Evolutionary conservation across 2,797 vertebrate species (phyloP).

Genomic region (Pelochelys cantorii): DNA sequence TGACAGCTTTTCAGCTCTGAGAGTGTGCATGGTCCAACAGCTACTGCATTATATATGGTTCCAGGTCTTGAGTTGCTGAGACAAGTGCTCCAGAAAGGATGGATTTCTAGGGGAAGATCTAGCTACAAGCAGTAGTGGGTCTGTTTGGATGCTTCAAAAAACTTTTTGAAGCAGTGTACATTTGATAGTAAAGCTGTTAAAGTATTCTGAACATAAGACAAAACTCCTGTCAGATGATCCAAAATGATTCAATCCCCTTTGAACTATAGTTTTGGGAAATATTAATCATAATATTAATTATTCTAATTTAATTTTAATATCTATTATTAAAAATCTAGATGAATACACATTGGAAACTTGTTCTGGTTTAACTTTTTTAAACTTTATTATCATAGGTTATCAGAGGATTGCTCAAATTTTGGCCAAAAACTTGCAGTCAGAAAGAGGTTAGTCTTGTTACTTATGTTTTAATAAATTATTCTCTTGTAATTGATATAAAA

Average conservation of each 20-base stretch:
- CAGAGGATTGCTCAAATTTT: conserved; percentile 96
- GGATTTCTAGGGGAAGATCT: not conserved
- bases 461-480: not conserved
- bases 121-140: not conserved
- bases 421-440: conserved; percentile 99
- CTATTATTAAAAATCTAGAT: not conserved
- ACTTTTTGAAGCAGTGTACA: not conserved
- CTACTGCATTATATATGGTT: not conserved
- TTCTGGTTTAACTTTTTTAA: conserved; percentile 37
- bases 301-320: not conserved
- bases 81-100: not conserved
- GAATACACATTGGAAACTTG: not conserved
- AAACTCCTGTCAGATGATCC: not conserved
- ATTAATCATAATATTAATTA: not conserved
- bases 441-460: conserved; percentile 90
- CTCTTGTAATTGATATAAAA: not conserved
- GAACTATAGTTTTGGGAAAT: not conserved
- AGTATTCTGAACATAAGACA: not conserved
- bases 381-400: conserved; percentile 87
- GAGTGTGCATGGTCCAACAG: not conserved
- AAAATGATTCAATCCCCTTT: not conserved
- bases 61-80: not conserved
- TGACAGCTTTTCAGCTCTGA: not conserved
- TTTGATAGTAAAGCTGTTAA: not conserved
- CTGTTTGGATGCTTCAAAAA: not conserved